These are phyloP conservation scores for Neotoma lepida DNA, from an alignment of 2,113 vertebrate species.

Conservation along the genomic window DNA sequence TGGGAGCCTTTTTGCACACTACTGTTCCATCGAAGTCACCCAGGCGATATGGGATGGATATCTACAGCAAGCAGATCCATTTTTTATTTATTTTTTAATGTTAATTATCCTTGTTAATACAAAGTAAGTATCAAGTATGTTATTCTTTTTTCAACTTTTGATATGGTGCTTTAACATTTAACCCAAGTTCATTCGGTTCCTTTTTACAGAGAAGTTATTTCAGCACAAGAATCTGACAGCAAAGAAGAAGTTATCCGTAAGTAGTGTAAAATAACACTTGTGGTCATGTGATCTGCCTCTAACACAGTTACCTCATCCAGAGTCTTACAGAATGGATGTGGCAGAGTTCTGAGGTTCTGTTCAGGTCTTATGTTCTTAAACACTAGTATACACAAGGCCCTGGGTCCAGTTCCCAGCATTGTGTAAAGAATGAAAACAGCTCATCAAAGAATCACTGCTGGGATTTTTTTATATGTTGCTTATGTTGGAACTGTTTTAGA, in stretches of 20 bases:
- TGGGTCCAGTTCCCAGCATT: not conserved
- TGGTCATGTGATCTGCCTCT: not conserved
- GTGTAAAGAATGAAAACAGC: not conserved
- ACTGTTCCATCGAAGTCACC: constrained; percentile 93
- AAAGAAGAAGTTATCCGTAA: constrained; percentile 96
- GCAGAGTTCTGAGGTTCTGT: not conserved
- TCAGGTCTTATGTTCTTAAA: not conserved
- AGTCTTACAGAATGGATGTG: not conserved
- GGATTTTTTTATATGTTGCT: not conserved
- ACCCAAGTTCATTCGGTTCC: constrained; percentile 76
- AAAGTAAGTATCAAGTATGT: constrained; percentile 89
- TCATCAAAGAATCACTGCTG: not conserved
- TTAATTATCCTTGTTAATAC: constrained; percentile 99
- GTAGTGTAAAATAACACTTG: constrained; percentile 76
- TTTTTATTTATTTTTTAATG: constrained; percentile 98
- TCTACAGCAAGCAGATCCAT: constrained; percentile 96
- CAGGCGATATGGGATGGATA: constrained; percentile 97
- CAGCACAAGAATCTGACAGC: constrained; percentile 89
- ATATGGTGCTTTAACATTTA: constrained; percentile 65
- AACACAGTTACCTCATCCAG: constrained; percentile 22
- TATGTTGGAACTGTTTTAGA: constrained; percentile 17
- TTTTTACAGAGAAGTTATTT: constrained; percentile 91
- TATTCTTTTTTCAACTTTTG: constrained; percentile 32
- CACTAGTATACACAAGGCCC: not conserved
- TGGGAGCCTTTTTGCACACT: constrained; percentile 95